These are phyloP conservation scores for Thalassoma bifasciatum DNA, from an alignment of 2,113 vertebrate genomes.

Conservation along the genomic window DNA sequence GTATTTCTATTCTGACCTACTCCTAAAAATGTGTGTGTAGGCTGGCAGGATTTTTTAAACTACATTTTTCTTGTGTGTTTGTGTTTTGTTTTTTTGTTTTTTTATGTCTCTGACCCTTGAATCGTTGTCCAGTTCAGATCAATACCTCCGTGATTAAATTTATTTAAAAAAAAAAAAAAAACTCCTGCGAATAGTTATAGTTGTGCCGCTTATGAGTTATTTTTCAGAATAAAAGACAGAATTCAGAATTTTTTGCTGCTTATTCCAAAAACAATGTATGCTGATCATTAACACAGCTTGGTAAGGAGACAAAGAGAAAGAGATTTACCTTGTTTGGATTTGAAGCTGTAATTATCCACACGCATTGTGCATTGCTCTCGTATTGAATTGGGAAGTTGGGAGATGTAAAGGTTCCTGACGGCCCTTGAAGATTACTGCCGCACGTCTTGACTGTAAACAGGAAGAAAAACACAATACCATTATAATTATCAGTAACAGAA, in stretches of 20 bases:
- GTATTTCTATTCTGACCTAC: neutral
- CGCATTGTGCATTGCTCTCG: slow-evolving; percentile 87
- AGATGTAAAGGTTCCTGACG: slow-evolving; percentile 84
- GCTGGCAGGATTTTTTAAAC: no score
- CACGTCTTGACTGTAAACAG: slow-evolving; percentile 84
- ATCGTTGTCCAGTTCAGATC: no score
- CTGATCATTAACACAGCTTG: neutral
- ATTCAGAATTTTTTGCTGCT: neutral
- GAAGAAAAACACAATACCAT: slow-evolving; percentile 17
- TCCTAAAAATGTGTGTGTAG: no score
- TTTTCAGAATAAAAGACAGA: neutral
- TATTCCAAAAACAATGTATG: neutral
- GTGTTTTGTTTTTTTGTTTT: no score
- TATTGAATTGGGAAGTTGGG: slow-evolving; percentile 88
- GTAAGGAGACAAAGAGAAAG: neutral
- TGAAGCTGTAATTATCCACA: slow-evolving; percentile 87
- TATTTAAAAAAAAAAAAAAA: no score
- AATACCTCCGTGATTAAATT: no score
- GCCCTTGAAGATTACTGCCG: slow-evolving; percentile 85
- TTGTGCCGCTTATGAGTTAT: neutral
- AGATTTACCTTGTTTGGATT: slow-evolving; percentile 85
- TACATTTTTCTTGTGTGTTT: no score
- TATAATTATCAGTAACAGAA: neutral
- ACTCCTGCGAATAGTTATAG: neutral
- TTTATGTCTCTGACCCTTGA: no score